phyloP scores from a whole-genome alignment of 2,888 invertebrate genomes.

The Pharmacophagus antenor region DNA sequence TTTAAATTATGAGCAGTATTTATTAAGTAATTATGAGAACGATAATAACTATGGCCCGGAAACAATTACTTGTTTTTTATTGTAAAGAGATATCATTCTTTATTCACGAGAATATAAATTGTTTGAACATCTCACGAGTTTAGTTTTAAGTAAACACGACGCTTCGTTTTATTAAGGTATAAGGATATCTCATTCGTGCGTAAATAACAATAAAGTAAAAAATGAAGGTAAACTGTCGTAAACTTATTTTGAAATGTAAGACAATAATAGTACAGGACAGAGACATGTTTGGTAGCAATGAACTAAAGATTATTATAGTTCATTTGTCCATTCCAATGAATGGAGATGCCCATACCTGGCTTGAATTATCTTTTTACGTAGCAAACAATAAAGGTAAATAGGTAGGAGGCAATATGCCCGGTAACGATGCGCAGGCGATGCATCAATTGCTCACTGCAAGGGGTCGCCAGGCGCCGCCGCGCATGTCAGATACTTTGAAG shows the following conservation, averaged over 20 bases:
- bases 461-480: constrained; percentile 48
- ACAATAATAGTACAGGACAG: constrained; percentile 26
- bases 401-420: constrained; percentile 37
- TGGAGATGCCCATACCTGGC: constrained; percentile 29
- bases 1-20: too few relatives aligned
- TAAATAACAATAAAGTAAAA: constrained; percentile 12
- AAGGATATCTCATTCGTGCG: constrained; percentile 6
- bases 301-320: constrained; percentile 29
- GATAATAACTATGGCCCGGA: too few relatives aligned
- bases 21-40: too few relatives aligned
- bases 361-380: constrained; percentile 39
- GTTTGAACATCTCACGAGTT: background rate
- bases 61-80: constrained; percentile 4
- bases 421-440: constrained; percentile 59
- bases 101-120: background rate
- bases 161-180: background rate
- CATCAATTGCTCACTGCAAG: constrained; percentile 73
- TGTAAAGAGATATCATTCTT: background rate
- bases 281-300: constrained; percentile 29
- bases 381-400: constrained; percentile 40
- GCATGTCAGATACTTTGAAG: constrained; percentile 24
- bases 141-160: background rate
- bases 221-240: constrained; percentile 12
- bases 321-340: constrained; percentile 32
- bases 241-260: constrained; percentile 18